Base-by-base conservation (phyloP, 2,888 invertebrate species). In the Chelonus formosanus region DNA sequence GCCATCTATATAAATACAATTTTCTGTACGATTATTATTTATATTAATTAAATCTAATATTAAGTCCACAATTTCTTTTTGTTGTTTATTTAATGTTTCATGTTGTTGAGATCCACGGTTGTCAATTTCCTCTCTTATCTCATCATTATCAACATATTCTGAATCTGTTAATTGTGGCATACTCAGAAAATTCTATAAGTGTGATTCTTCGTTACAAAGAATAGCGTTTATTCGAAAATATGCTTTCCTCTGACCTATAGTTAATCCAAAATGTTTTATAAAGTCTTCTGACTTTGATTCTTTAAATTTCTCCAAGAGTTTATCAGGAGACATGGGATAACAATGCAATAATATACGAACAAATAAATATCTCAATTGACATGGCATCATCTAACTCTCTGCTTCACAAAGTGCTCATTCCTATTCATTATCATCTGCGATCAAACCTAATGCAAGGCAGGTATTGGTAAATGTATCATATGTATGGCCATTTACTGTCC, bases 31-130 rank as follows among this genome's bases (percentile, higher is more conserved):
- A 31, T 4, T 31, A 50, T 31, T 6, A 5, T 4, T 4, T 7
- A 20, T 31, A 6, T 50, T 36, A 35, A n/a, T 4, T 3, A 61
- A n/a, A 62, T 60, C 59, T n/a, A 80, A 60, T 35, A 72, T 76
- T 3, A 77, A 77, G 44, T 78, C 80, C 3, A 78, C 77, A 59
- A 73, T 77, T 0, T 75, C 76, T 31, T 76, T 73, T 35, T 73
- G 66, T 43, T 68, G 35, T 3, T 68, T 20, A 63, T 68, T 60
- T 65, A 58, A 61, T 67, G 62, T 52, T 5, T 40, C 2, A 50
- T 10, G 7, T 31, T 31, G 6, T 31, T 31, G 50, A 45, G 20
- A 1, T 20, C 20, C 20, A 20, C 20, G 20, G 2, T 20, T 20
- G 2, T 20, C 20, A 32, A 7, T 59, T 40, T 63, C 67, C 64